These are phyloP conservation scores for Karalla daura DNA, from an alignment of 2,797 vertebrate genomes.

Conservation along the genomic window DNA sequence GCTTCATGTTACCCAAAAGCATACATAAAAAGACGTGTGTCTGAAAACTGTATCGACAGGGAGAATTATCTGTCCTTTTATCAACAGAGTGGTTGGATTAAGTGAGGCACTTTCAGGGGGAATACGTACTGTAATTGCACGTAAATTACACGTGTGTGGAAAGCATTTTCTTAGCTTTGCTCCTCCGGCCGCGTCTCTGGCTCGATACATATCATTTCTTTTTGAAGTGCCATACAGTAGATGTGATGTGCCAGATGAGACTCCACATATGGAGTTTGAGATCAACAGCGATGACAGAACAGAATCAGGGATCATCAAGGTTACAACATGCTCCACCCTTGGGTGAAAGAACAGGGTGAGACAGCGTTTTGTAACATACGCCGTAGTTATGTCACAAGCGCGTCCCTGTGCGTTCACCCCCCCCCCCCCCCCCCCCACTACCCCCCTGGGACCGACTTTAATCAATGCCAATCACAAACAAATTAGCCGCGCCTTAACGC, in stretches of 20 bases:
- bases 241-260: conserved; percentile 11
- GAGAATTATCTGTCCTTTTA: no score
- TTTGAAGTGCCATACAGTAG: background rate
- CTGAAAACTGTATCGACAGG: no score
- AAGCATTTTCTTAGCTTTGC: conserved; percentile 5
- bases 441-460: conserved; percentile 66
- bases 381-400: conserved; percentile 35
- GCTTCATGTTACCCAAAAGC: no score
- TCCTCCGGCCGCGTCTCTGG: background rate
- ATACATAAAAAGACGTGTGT: no score
- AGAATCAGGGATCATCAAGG: background rate
- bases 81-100: background rate
- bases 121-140: no score
- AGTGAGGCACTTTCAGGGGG: background rate
- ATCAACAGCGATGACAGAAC: no score
- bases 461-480: conserved; percentile 79
- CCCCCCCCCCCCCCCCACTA: no score
- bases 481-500: conserved; percentile 75
- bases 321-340: background rate
- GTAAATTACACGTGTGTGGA: background rate
- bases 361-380: conserved; percentile 25
- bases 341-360: conserved; percentile 11
- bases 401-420: conserved; percentile 32
- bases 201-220: background rate
- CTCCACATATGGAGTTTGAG: no score